phyloP scores from a whole-genome alignment of 2,888 invertebrate genomes.

The Conomelus anceps region DNA sequence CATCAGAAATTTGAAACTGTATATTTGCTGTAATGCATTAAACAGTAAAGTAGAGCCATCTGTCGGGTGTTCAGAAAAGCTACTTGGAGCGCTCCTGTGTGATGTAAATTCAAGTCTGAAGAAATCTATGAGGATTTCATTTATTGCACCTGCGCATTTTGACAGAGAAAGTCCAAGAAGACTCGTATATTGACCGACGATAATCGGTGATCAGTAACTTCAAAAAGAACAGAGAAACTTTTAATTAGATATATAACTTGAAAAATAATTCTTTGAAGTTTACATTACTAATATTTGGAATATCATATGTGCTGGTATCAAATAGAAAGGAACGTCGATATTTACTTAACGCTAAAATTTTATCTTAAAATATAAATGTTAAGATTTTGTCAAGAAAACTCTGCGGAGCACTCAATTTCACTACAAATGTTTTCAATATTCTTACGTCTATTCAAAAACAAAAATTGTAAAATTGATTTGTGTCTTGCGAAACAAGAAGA shows the following conservation, averaged over 20 bases:
- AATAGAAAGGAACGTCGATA: too few species aligned
- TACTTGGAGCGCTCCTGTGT: not conserved
- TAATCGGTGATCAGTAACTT: conserved; percentile 3
- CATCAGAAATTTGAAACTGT: not conserved
- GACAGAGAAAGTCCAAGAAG: conserved; percentile 5
- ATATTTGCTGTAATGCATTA: not conserved
- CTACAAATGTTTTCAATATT: too few species aligned
- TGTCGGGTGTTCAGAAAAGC: conserved; percentile 2
- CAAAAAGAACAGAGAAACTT: not conserved
- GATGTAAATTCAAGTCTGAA: conserved; percentile 13
- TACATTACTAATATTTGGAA: too few species aligned
- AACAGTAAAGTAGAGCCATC: conserved; percentile 6
- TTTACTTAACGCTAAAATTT: too few species aligned
- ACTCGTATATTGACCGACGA: not conserved
- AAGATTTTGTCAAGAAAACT: too few species aligned
- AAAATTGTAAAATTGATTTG: too few species aligned
- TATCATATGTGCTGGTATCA: too few species aligned
- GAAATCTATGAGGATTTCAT: conserved; percentile 23
- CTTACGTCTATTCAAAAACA: too few species aligned
- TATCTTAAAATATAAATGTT: too few species aligned
- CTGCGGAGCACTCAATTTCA: too few species aligned
- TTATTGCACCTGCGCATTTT: conserved; percentile 22
- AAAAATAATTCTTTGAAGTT: not conserved
- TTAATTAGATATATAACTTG: not conserved
- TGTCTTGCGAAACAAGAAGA: too few species aligned